Conservation (phyloP, 2,888 invertebrate genomes). For the Apamea crenata region DNA sequence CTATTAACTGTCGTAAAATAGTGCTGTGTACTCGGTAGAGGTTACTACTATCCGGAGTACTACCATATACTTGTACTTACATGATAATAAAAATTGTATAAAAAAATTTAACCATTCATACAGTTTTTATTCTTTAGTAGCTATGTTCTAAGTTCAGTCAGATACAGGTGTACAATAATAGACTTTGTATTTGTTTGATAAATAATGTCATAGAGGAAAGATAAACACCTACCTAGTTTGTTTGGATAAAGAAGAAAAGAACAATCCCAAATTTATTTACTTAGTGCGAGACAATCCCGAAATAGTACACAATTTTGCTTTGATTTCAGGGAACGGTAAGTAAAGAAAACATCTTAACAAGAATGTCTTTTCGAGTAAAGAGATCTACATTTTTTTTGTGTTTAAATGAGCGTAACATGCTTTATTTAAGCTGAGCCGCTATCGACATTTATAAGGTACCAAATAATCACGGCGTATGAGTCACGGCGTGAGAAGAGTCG, state of each 20-base stretch:
- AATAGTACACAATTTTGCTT: conserved; percentile 16
- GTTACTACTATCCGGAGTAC: not conserved
- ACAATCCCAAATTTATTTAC: conserved; percentile 10
- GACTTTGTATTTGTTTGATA: conserved; percentile 23
- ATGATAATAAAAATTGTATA: conserved; percentile 18
- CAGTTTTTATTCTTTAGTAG: not conserved
- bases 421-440: conserved; percentile 48
- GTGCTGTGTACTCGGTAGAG: conserved; percentile 38
- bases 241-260: not conserved
- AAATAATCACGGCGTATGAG: conserved; percentile 81
- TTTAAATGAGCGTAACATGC: conserved; percentile 13
- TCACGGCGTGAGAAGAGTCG: conserved; percentile 82
- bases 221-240: conserved; percentile 19
- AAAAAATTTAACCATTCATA: not conserved
- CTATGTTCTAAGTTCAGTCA: not conserved
- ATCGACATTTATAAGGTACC: conserved; percentile 69
- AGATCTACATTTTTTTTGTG: not conserved
- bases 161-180: conserved; percentile 6
- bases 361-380: not conserved
- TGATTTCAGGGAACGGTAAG: not conserved
- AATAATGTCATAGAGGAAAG: conserved; percentile 25
- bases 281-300: conserved; percentile 1
- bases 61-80: conserved; percentile 14
- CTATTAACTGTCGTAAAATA: conserved; percentile 66
- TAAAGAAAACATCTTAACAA: not conserved